These are phyloP conservation scores for Orthonychiurus folsomi DNA, from an alignment of 2,888 invertebrate species.

Conservation along the genomic window DNA sequence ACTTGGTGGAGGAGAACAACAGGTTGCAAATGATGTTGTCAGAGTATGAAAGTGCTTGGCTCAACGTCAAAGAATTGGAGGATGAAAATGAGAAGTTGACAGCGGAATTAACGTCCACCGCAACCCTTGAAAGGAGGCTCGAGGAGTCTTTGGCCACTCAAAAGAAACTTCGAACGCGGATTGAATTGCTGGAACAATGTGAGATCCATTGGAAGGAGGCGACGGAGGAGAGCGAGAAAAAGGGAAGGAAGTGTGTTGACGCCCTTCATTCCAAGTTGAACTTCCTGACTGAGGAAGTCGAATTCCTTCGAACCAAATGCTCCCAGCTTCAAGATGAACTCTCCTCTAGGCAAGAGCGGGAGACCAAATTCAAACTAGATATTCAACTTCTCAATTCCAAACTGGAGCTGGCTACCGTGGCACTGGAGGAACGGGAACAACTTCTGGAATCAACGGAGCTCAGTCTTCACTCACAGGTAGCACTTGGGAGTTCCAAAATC, in stretches of 20 bases:
- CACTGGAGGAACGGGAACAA: slow-evolving; percentile 38
- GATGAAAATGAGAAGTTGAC: slow-evolving; percentile 38
- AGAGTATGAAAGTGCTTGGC: slow-evolving; percentile 50
- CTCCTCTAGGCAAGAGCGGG: slow-evolving; percentile 24
- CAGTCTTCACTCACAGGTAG: slow-evolving; percentile 28
- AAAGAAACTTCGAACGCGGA: slow-evolving; percentile 51
- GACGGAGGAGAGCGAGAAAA: slow-evolving; percentile 26
- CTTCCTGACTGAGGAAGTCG: slow-evolving; percentile 26
- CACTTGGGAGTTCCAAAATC: no score
- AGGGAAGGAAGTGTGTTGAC: slow-evolving; percentile 24
- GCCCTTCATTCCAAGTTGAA: not conserved
- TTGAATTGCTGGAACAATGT: slow-evolving; percentile 55
- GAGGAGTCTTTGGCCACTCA: slow-evolving; percentile 44
- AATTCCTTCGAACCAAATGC: slow-evolving; percentile 36
- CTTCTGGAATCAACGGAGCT: slow-evolving; percentile 33
- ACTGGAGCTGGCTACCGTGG: slow-evolving; percentile 29
- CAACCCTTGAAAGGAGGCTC: slow-evolving; percentile 29
- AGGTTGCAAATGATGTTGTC: slow-evolving; percentile 49
- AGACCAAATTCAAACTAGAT: slow-evolving; percentile 36
- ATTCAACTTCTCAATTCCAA: slow-evolving; percentile 31
- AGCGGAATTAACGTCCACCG: slow-evolving; percentile 25
- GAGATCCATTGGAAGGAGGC: slow-evolving; percentile 45
- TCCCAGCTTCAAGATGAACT: slow-evolving; percentile 39
- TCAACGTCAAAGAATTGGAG: slow-evolving; percentile 53
- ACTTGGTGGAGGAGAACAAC: slow-evolving; percentile 47